Evolutionary conservation across 2,113 vertebrate genomes (phyloP).

Genomic region (Sapajus apella): DNA sequence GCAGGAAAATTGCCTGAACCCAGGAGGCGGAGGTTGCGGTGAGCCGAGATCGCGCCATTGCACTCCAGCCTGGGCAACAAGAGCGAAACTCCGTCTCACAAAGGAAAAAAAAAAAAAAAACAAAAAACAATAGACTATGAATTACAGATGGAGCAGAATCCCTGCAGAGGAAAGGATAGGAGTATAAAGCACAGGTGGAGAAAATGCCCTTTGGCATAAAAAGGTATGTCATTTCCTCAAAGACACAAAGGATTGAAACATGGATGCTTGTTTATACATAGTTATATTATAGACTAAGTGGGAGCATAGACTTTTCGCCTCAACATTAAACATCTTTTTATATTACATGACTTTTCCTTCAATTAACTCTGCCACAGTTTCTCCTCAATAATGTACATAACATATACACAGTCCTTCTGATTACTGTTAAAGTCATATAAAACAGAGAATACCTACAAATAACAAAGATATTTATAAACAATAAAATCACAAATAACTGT

Average conservation of each 20-base stretch:
- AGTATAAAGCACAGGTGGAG: neutral
- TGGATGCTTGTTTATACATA: neutral
- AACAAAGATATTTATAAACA: neutral
- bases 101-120: too few relatives aligned
- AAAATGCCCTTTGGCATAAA: neutral
- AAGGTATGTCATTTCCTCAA: neutral
- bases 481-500: neutral
- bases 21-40: too few relatives aligned
- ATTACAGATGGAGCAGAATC: neutral
- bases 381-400: neutral
- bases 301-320: neutral
- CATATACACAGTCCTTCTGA: neutral
- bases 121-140: neutral
- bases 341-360: neutral
- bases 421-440: neutral
- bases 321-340: neutral
- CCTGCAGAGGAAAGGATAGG: neutral
- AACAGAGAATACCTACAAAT: neutral
- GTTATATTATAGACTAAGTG: neutral
- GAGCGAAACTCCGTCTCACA: too few relatives aligned
- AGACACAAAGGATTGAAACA: neutral
- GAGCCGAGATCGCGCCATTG: too few relatives aligned
- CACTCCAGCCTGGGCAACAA: too few relatives aligned
- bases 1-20: too few relatives aligned
- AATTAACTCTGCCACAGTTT: neutral